Base-by-base conservation (phyloP, 1,140 invertebrate species). In the Metaphire vulgaris region DNA sequence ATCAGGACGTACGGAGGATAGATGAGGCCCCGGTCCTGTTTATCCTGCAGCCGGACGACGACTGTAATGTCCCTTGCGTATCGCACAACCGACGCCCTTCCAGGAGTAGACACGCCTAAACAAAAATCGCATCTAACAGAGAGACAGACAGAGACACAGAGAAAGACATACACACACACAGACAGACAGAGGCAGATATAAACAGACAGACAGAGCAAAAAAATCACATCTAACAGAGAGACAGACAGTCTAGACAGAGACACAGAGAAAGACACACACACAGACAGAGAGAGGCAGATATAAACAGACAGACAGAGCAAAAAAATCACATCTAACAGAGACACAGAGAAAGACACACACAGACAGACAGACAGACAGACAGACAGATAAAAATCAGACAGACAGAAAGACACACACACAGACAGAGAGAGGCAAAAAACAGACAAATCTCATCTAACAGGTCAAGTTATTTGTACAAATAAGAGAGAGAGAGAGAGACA, bases 1-100 rank as follows among this genome's bases (percentile, higher is more conserved):
- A 88, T 81, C 33, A 80, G 78, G 32, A 88, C 73, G 74, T 85
- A 86, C 29, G 87, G 87, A 6, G 86, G 82, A 75, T 83, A 85
- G 71, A 88, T 88, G 14, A 78, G 73, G 0, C 87, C 87, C 68
- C 67, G 56, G 0, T 78, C 79, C 21, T 79, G 78, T 41, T 83
- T 78, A 30, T 79, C 77, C 74, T 83, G 82, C 15, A 88, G 79
- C 0, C 76, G 64, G 0, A 88, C 78, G 29, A 80, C 72, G 29
- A 88, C 79, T 0, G 71, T 74, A 16, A 88, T 84, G 12, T 69
- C 72, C 31, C 81, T 79, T 0, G 81, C 84, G 79, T 85, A 86
- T 31, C 83, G 74, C 1, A 83, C 82, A 21, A 64, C 28, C n/a
- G n/a, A n/a, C n/a, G n/a, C n/a, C n/a, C n/a, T n/a, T n/a, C n/a